Evolutionary conservation across 2,888 invertebrate species (phyloP).

Genomic region (Allacma fusca): DNA sequence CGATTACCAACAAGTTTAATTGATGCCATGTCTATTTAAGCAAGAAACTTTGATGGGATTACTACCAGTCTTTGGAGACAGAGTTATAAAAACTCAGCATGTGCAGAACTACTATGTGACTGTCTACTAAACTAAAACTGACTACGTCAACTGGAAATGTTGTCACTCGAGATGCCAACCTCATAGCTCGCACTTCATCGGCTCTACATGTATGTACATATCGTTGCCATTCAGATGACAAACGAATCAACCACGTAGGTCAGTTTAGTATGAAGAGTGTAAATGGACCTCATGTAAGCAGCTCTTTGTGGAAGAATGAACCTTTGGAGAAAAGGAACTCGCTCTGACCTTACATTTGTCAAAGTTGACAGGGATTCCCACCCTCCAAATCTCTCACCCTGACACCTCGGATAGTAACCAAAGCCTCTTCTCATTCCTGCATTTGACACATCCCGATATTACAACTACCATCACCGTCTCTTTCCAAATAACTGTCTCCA

Average conservation of each 20-base stretch:
- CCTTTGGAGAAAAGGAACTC: conserved; percentile 3
- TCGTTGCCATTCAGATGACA: not conserved
- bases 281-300: not conserved
- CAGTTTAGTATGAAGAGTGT: not conserved
- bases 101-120: not conserved
- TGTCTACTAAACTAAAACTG: too few species aligned
- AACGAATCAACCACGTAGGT: not conserved
- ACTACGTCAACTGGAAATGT: too few species aligned
- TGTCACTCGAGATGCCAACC: too few species aligned
- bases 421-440: conserved; percentile 29
- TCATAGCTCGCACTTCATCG: not conserved
- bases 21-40: not conserved
- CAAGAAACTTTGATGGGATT: not conserved
- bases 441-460: not conserved
- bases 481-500: not conserved
- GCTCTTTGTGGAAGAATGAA: not conserved
- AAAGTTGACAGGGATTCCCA: conserved; percentile 45
- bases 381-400: conserved; percentile 46
- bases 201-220: not conserved
- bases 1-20: conserved; percentile 10
- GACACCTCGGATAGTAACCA: conserved; percentile 42
- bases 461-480: not conserved
- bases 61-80: conserved; percentile 1
- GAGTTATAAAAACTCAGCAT: not conserved
- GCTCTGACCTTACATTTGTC: conserved; percentile 46